phyloP scores from a whole-genome alignment of 2,797 vertebrate species.

The Xenopus petersii region DNA sequence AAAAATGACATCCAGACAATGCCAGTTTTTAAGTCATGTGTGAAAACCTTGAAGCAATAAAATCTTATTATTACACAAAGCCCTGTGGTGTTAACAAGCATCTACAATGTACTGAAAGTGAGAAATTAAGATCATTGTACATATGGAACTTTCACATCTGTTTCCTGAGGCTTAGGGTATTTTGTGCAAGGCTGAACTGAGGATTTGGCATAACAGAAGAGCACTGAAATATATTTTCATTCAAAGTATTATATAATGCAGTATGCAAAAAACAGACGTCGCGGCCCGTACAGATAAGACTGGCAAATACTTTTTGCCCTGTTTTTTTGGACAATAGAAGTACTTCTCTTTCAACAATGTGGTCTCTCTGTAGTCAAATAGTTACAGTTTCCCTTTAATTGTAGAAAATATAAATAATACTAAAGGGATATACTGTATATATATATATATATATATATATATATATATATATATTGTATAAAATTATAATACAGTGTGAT shows the following conservation, averaged over 20 bases:
- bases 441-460: too few relatives aligned
- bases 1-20: conserved; percentile 39
- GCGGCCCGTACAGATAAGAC: background rate
- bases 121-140: conserved; percentile 42
- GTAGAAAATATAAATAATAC: too few relatives aligned
- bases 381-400: too few relatives aligned
- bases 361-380: too few relatives aligned
- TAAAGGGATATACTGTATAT: too few relatives aligned
- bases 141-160: conserved; percentile 46
- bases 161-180: conserved; percentile 43
- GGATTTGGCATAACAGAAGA: conserved; percentile 34
- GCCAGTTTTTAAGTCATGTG: conserved; percentile 43
- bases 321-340: background rate
- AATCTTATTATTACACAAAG: conserved; percentile 45
- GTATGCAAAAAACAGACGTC: conserved; percentile 24
- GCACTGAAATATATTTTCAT: conserved; percentile 41
- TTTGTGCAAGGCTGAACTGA: conserved; percentile 30
- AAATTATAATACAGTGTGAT: too few relatives aligned
- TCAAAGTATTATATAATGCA: conserved; percentile 40
- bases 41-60: conserved; percentile 45
- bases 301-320: conserved; percentile 10
- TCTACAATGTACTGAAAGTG: conserved; percentile 38
- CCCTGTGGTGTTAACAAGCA: conserved; percentile 44
- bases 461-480: too few relatives aligned
- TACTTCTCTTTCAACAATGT: background rate